These are phyloP conservation scores for Oreochromis mossambicus DNA, from an alignment of 2,797 vertebrate genomes.

Conservation along the genomic window DNA sequence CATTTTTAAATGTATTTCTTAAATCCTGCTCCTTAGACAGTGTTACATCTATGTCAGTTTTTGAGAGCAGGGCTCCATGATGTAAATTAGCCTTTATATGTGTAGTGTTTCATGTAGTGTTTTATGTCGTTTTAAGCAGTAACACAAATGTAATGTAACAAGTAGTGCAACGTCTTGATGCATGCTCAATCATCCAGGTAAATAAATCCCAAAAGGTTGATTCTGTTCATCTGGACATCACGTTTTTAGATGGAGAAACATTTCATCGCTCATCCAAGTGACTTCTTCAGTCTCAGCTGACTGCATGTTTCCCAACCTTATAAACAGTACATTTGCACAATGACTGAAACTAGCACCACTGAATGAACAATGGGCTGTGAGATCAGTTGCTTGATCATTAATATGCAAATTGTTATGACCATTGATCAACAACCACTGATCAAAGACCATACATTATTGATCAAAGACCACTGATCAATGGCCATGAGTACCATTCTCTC, in stretches of 20 bases:
- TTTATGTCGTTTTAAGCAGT: no score
- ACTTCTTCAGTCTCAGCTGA: neutral
- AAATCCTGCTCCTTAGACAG: neutral
- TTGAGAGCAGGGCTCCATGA: neutral
- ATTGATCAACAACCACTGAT: neutral
- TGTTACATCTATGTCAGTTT: fast-evolving
- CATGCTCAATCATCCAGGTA: no score
- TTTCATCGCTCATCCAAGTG: neutral
- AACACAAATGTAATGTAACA: no score
- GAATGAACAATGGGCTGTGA: neutral
- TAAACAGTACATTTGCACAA: neutral
- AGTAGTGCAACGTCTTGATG: no score
- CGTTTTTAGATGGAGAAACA: fast-evolving
- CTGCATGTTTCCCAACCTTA: no score
- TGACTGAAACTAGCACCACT: neutral
- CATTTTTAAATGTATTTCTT: fast-evolving
- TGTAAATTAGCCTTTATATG: neutral
- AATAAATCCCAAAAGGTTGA: neutral
- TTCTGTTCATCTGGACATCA: neutral
- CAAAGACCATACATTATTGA: neutral
- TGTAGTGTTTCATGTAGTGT: no score
- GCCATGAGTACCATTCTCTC: neutral
- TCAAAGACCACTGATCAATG: neutral
- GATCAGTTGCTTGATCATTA: neutral
- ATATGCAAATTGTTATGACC: neutral